Percentiles rank a stretch among this genome's conserved stretches.
These are phyloP conservation scores for Tetraodon nigroviridis DNA, from an alignment of 2,113 vertebrate species.

Conservation along the genomic window DNA sequence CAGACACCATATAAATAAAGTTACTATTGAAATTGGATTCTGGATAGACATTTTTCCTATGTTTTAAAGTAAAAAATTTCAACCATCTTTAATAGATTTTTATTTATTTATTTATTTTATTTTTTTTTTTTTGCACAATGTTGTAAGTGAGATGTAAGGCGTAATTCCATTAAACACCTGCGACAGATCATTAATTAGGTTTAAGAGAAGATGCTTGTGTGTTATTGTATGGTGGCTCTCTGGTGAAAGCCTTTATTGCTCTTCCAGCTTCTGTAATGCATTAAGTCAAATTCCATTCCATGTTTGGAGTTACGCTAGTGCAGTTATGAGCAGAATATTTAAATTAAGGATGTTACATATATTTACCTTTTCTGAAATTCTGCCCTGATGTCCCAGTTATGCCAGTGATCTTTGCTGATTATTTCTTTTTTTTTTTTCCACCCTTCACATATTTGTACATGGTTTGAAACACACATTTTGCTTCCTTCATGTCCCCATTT, in stretches of 20 bases:
- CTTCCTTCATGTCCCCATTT: background rate
- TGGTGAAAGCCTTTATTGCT: slow-evolving; percentile 51
- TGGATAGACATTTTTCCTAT: no score
- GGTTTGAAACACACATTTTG: slow-evolving; percentile 9
- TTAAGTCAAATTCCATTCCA: slow-evolving; percentile 43
- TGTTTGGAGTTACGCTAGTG: slow-evolving; percentile 13
- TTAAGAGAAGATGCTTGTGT: slow-evolving; percentile 45
- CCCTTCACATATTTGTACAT: background rate
- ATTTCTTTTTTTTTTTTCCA: no score
- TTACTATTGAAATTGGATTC: no score
- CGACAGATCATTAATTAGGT: slow-evolving; percentile 58
- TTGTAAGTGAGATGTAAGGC: slow-evolving; percentile 47
- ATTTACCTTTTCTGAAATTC: no score
- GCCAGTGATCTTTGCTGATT: no score
- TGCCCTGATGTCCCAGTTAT: no score
- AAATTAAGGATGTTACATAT: background rate
- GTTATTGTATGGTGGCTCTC: slow-evolving; percentile 57
- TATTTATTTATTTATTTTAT: no score
- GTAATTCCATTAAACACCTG: slow-evolving; percentile 59
- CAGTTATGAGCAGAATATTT: slow-evolving; percentile 15
- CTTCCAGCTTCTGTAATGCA: slow-evolving; percentile 25
- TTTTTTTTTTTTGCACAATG: no score
- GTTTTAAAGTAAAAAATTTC: no score
- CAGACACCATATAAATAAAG: no score
- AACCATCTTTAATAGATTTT: background rate